Base-by-base conservation (phyloP, 2,797 vertebrate genomes). In the Microctenopoma lineatum region DNA sequence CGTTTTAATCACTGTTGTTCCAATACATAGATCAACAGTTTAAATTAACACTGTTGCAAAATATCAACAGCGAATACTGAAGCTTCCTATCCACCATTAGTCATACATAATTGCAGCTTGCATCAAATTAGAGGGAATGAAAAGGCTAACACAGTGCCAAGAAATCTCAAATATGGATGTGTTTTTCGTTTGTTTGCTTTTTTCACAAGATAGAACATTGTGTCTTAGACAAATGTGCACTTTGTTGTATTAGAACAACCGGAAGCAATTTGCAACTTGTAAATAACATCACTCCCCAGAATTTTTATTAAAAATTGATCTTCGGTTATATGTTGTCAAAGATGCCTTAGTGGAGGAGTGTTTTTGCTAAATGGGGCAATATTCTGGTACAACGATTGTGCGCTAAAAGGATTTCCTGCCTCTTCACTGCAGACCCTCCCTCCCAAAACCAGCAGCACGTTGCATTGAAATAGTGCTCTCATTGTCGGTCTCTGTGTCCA, bases 31-130 rank as follows among this genome's bases (percentile, higher is more conserved):
- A 86, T 75, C 77, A 86, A 80, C 66, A 77, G 38, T 81, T 83
- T 78, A 54, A 82, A 86, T 79, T 50, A 61, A 73, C 46, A 59
- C 62, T 70, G 64, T 74, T 80, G 73, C 48, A 79, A 74, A 82
- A 77, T 61, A 81, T 71, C 73, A 77, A 67, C 74, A 63, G 39
- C 64, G 65, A 85, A 81, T 72, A 73, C 66, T 39, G 39, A 81
- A 70, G 73, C 73, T 70, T 72, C 32, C 66, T 64, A 76, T 71
- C 45, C 61, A 51, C 66, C 66, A 74, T 83, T 83, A 81, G 80
- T 83, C 85, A 87, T 59, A 68, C 61, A 81, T 80, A 88, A 88
- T 87, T 86, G 75, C 73, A 76, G 75, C 50, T 57, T 75, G 75
- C 57, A 76, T 81, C 50, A 83, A 79, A 85, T 84, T 57, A 77